Base-by-base conservation (phyloP, 2,888 invertebrate genomes). In the Yponomeuta plumbellus region DNA sequence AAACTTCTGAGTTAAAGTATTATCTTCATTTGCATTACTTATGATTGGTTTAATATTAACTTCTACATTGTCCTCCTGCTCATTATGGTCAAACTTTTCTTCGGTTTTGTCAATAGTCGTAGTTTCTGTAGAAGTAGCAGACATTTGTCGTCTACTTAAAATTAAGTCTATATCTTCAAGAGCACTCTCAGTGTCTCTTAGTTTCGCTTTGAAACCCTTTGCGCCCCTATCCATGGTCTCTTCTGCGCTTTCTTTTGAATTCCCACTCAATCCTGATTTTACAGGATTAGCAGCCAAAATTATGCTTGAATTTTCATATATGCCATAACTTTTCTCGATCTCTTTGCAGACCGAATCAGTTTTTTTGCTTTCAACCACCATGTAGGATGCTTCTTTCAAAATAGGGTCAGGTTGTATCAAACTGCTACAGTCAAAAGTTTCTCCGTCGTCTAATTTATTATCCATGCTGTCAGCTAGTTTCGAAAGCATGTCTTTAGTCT, bases 401-500 rank as follows among this genome's bases (percentile, higher is more conserved):
- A 85, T 70, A 0, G 80, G 78, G 69, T 84, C 75, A 39, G 74
- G 71, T 56, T 70, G 70, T 64, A 81, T 73, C 66, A 73, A 69
- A 11, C 67, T 69, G 22, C 66, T 56, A 57, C 72, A 70, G 4
- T 68, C 62, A 13, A 65, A 44, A 26, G 68, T 39, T n/a, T 73
- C 68, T 69, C 70, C 56, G 44, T 74, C 72, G 21, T 77, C 8
- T 8, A 20, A 52, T 52, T 52, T 76, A 57, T 83, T 75, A 3
- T 90, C 88, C 67, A 81, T 81, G 61, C 72, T 75, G 70, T 89
- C 85, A 20, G 90, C 89, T 74, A 91, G 73, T 71, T 82, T 80
- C 2, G 74, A 70, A 4, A 91, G 76, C 86, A 90, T 84, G n/a
- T 84, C 81, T 70, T 85, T 85, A 11, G 89, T 90, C 74, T 91